Percentiles rank a stretch among this genome's conserved stretches.
Conservation (phyloP, 2,797 vertebrate genomes). For the Chromobotia macracanthus region DNA sequence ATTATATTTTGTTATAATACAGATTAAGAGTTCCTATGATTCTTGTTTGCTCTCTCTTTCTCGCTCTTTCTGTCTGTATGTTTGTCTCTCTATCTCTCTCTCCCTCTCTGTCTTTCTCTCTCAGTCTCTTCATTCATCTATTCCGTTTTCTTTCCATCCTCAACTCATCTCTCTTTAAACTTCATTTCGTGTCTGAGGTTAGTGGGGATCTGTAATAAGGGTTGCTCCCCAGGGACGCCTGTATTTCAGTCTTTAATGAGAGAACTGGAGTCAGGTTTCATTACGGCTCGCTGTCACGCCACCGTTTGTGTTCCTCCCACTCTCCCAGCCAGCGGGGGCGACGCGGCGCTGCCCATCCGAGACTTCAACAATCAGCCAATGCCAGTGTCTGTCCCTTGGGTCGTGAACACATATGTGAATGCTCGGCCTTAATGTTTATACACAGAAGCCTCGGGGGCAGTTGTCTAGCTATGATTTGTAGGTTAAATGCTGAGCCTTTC, state of each 20-base stretch:
- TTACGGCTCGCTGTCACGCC: slow-evolving; percentile 45
- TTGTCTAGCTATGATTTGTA: slow-evolving; percentile 30
- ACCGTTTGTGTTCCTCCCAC: slow-evolving; percentile 12
- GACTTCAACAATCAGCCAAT: slow-evolving; percentile 38
- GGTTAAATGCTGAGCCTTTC: slow-evolving; percentile 4
- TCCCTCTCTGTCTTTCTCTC: not conserved
- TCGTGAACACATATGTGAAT: slow-evolving; percentile 23
- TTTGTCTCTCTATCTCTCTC: not conserved
- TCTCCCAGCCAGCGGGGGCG: slow-evolving; percentile 45
- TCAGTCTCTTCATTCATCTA: no score
- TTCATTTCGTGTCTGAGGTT: slow-evolving; percentile 26
- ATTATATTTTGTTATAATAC: no score
- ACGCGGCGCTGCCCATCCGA: slow-evolving; percentile 47
- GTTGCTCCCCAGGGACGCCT: slow-evolving; percentile 61
- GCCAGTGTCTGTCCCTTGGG: slow-evolving; percentile 34
- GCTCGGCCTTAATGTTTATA: slow-evolving; percentile 15
- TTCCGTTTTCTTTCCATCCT: slow-evolving; percentile 22
- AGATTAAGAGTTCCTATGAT: no score
- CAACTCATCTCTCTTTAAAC: slow-evolving; percentile 33
- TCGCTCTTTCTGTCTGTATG: no score
- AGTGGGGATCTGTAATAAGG: slow-evolving; percentile 55
- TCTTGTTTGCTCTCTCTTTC: no score
- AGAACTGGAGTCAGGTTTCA: slow-evolving; percentile 68
- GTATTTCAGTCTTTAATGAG: slow-evolving; percentile 77
- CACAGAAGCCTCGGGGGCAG: not conserved